Evolutionary conservation across 2,113 vertebrate species (phyloP), one percentile per base, ranked within the genome.

Genomic region (Tamias sibiricus): DNA sequence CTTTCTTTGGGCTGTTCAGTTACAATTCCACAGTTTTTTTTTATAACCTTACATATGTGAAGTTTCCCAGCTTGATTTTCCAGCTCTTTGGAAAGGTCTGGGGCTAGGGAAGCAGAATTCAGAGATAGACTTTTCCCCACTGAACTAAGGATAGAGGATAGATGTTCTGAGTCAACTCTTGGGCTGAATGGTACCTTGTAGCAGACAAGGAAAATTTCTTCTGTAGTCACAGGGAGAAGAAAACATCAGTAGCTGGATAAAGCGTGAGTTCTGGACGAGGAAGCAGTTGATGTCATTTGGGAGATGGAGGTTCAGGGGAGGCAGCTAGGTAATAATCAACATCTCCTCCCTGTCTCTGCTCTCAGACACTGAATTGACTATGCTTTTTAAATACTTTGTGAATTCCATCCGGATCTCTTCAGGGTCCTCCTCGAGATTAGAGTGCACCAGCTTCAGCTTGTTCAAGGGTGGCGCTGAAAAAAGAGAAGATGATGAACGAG

Each of bases 281-380:
- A 32, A 85, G 13, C 57, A 32, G 72, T 0, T 28, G 71, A 72
- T 32, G 24, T 84, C 85, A 10, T 9, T 5, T 5, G 54, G 57
- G 62, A 75, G 11, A 57, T 26, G 20, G 76, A 11, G 10, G 3
- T 57, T 37, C 3, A 26, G 35, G 6, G 22, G 17, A 87, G 77
- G 74, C 28, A 1, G 14, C 93, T 98, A 99, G 1, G 99, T 99
- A 82, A 99, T 99, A 96, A 99, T 99, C 6, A 99, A 99, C 99
- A 99, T 99, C 98, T 99, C 99, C 95, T 99, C 99, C 69, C 97
- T 98, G 82, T 99, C 99, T 95, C 99, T 98, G 97, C 97, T 99
- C 98, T 99, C 99, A 9, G 99, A 99, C 96, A 99, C 97, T 12
- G 99, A 96, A 17, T 97, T 99, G 80, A 99, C 90, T 30, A 99